Conservation (phyloP, 2,797 vertebrate species). For the Poeciliopsis paucimaculata region DNA sequence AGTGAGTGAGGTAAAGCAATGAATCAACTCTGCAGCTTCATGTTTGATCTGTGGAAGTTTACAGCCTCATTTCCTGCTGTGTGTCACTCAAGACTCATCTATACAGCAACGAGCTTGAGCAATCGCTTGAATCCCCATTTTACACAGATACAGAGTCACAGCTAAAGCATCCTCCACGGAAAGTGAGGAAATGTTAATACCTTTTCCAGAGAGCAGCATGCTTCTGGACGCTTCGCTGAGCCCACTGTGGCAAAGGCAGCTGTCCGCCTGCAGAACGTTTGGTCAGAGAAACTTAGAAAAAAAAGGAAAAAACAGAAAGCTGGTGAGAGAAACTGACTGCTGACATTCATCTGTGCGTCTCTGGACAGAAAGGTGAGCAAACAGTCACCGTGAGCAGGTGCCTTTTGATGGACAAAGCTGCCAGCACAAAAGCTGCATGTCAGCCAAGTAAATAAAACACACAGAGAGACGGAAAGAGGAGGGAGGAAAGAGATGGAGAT, state of each 20-base stretch:
- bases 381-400: conserved; percentile 78
- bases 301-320: conserved; percentile 1
- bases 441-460: conserved; percentile 64
- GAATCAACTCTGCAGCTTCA: neutral
- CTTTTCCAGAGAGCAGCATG: conserved; percentile 3
- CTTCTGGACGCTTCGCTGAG: conserved; percentile 17
- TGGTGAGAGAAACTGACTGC: conserved; percentile 43
- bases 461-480: neutral
- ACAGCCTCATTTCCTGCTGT: conserved; percentile 1
- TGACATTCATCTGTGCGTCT: conserved; percentile 65
- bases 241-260: conserved; percentile 39
- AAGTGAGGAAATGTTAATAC: conserved; percentile 23
- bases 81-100: conserved; percentile 23
- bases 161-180: neutral
- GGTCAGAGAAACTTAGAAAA: conserved; percentile 28
- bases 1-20: neutral
- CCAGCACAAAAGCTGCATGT: conserved; percentile 67
- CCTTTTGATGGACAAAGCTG: conserved; percentile 77
- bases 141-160: neutral
- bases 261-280: conserved; percentile 47
- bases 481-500: neutral
- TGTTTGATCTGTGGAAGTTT: neutral
- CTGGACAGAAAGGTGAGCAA: conserved; percentile 75
- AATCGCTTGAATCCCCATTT: conserved; percentile 25
- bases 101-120: conserved; percentile 29